phyloP scores from a whole-genome alignment of 2,797 vertebrate genomes.

The Psittacula derbiana region DNA sequence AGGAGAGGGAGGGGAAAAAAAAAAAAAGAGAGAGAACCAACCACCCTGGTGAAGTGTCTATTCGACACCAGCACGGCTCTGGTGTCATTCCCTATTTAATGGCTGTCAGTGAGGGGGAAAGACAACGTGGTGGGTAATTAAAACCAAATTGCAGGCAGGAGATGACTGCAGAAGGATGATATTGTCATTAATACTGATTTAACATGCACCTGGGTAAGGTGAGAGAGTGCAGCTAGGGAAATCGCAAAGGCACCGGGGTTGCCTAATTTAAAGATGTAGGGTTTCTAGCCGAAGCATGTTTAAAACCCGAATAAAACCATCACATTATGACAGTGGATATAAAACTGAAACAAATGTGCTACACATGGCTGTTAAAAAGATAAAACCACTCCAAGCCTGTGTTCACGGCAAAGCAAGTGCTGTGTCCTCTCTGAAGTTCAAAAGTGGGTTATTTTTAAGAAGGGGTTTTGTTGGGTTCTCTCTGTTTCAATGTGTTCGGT shows the following conservation, averaged over 20 bases:
- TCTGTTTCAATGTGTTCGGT: not conserved
- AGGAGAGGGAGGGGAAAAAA: accelerated
- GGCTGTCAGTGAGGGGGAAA: conserved; percentile 91
- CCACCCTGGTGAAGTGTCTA: conserved; percentile 55
- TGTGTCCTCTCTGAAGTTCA: conserved; percentile 60
- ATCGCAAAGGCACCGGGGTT: conserved; percentile 71
- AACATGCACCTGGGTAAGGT: conserved; percentile 88
- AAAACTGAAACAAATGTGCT: conserved; percentile 78
- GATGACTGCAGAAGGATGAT: conserved; percentile 89
- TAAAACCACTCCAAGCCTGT: not conserved
- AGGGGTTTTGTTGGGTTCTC: not conserved
- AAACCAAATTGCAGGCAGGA: conserved; percentile 96
- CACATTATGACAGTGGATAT: conserved; percentile 75
- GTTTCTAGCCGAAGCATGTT: conserved; percentile 74
- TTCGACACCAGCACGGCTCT: conserved; percentile 69
- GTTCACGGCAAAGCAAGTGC: conserved; percentile 10
- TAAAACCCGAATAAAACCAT: conserved; percentile 77
- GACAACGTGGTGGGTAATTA: conserved; percentile 91
- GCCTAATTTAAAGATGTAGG: conserved; percentile 77
- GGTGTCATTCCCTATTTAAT: conserved; percentile 89
- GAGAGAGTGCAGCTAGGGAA: conserved; percentile 76
- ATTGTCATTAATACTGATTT: conserved; percentile 90
- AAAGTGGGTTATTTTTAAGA: conserved; percentile 59
- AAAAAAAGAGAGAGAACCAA: not conserved
- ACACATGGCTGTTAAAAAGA: conserved; percentile 63